These are phyloP conservation scores for Anguilla marmorata DNA, from an alignment of 2,797 vertebrate genomes.

Conservation along the genomic window DNA sequence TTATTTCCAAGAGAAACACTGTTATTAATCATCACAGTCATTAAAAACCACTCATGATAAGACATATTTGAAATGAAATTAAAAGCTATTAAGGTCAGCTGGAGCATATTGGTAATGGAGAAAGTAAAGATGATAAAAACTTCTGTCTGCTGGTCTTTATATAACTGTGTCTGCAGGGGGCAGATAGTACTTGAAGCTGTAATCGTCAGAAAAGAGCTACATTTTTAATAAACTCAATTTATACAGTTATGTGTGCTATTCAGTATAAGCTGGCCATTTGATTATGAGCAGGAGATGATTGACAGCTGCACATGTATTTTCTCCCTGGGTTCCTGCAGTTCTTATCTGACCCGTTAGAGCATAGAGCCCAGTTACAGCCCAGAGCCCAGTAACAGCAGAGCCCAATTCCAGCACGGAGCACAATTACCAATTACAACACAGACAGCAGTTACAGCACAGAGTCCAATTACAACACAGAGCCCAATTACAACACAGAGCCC, in stretches of 20 bases:
- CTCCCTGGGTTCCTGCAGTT: not conserved
- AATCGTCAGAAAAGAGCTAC: not conserved
- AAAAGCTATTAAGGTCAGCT: not conserved
- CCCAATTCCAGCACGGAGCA: too few species aligned
- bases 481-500: too few species aligned
- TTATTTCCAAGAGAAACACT: not conserved
- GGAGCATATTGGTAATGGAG: not conserved
- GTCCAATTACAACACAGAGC: too few species aligned
- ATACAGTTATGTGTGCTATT: not conserved
- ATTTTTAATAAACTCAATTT: conserved; percentile 11
- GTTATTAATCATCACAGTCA: not conserved
- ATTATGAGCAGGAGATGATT: not conserved
- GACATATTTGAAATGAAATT: not conserved
- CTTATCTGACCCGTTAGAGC: not conserved
- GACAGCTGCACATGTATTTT: not conserved
- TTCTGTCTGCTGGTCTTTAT: not conserved
- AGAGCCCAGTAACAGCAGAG: too few species aligned
- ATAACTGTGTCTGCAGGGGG: not conserved
- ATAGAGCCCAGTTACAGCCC: too few species aligned
- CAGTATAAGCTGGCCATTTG: not conserved
- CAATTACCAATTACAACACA: too few species aligned
- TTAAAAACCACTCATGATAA: not conserved
- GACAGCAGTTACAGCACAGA: too few species aligned
- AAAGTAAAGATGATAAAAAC: not conserved
- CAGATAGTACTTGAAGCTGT: not conserved